phyloP scores from a whole-genome alignment of 1,140 invertebrate species.

The Leptoteleia sp. region DNA sequence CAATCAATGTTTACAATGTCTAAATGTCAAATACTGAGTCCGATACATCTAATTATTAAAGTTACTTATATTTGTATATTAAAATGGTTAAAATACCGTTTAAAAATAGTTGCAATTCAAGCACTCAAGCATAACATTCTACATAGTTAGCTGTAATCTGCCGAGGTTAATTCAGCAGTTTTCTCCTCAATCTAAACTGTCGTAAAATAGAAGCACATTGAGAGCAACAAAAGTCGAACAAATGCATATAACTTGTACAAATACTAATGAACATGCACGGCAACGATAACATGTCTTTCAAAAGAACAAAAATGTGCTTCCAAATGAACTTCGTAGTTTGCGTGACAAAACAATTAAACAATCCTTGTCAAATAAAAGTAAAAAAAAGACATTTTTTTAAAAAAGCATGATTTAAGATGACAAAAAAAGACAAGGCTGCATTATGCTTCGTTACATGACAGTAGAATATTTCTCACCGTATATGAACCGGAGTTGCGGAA shows the following conservation, averaged over 20 bases:
- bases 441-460: neutral
- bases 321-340: conserved; percentile 21
- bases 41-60: conserved; percentile 23
- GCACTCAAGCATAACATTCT: conserved; percentile 55
- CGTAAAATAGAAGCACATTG: conserved; percentile 26
- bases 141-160: conserved; percentile 37
- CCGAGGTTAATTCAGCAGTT: conserved; percentile 31
- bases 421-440: no score
- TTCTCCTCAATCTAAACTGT: conserved; percentile 8
- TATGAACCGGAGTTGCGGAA: conserved; percentile 77
- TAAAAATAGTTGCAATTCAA: conserved; percentile 49
- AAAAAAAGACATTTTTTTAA: no score
- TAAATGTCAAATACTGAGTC: conserved; percentile 5
- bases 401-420: no score
- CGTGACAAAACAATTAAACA: conserved; percentile 27
- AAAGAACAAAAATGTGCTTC: conserved; percentile 23
- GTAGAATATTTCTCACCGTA: conserved; percentile 73
- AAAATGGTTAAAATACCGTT: conserved; percentile 33
- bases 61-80: conserved; percentile 9
- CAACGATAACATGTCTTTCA: conserved; percentile 10
- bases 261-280: conserved; percentile 45
- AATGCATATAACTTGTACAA: conserved; percentile 21
- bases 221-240: conserved; percentile 22
- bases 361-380: conserved; percentile 14
- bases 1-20: conserved; percentile 13